Evolutionary conservation across 2,113 vertebrate genomes (phyloP).

Genomic region (Proterorhinus semilunaris): DNA sequence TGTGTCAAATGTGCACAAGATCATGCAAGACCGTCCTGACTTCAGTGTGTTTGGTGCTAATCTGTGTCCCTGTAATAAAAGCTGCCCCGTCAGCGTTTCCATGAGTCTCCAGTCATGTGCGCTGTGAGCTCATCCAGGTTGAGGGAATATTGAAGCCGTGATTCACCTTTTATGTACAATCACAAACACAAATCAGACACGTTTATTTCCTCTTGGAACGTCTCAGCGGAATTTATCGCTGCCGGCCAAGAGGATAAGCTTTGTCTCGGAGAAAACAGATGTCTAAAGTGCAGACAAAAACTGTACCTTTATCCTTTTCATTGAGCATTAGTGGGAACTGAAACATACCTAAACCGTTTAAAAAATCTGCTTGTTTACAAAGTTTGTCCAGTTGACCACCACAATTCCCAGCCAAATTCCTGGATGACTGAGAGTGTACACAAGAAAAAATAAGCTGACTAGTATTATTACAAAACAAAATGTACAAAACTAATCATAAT

Average conservation of each 20-base stretch:
- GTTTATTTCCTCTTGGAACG: constrained; percentile 22
- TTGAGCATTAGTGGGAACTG: neutral
- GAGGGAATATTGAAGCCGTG: constrained; percentile 4
- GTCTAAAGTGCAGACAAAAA: neutral
- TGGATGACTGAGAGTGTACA: too few relatives aligned
- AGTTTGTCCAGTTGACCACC: too few relatives aligned
- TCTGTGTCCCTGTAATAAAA: constrained; percentile 16
- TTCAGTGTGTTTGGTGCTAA: constrained; percentile 14
- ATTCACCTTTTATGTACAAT: constrained; percentile 20
- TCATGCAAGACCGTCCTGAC: constrained; percentile 14
- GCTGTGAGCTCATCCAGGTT: constrained; percentile 23
- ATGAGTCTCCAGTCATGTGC: constrained; percentile 34
- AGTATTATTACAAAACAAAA: too few relatives aligned
- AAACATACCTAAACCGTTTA: too few relatives aligned
- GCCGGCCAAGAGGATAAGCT: neutral
- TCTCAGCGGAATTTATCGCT: constrained; percentile 17
- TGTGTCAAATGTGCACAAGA: neutral
- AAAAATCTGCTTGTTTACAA: too few relatives aligned
- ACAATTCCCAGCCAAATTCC: too few relatives aligned
- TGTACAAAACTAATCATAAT: too few relatives aligned
- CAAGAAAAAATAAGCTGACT: too few relatives aligned
- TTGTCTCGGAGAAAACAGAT: neutral
- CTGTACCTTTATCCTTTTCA: neutral
- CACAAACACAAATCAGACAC: constrained; percentile 24
- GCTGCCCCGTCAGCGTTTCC: constrained; percentile 46